Evolutionary conservation across 2,113 vertebrate species (phyloP).

Genomic region (Paradisaea rubra): DNA sequence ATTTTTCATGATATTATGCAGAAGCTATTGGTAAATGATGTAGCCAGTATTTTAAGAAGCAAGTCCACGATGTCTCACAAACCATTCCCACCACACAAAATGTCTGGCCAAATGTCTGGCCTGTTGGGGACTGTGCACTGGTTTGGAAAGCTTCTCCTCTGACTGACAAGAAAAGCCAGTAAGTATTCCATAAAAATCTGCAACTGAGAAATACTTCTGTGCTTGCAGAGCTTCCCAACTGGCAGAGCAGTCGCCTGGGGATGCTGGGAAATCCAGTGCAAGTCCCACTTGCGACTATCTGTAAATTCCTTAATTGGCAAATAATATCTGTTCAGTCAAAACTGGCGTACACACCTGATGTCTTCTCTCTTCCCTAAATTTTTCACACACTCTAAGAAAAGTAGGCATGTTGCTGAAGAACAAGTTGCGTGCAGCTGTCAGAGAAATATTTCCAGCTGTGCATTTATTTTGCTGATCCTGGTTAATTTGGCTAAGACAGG

Average conservation of each 20-base stretch:
- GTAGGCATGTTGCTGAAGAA: background rate
- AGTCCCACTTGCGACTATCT: background rate
- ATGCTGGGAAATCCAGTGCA: background rate
- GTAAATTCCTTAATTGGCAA: background rate
- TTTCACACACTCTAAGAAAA: slow-evolving; percentile 1
- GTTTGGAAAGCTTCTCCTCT: background rate
- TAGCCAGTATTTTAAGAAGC: background rate
- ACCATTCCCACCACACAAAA: background rate
- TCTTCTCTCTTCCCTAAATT: background rate
- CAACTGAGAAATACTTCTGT: background rate
- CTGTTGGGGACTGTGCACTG: background rate
- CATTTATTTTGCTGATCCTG: background rate
- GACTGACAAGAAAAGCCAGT: background rate
- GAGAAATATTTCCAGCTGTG: slow-evolving; percentile 32
- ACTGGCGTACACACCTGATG: background rate
- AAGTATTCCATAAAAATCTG: background rate
- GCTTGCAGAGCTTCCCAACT: background rate
- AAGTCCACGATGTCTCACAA: background rate
- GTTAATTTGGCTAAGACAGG: slow-evolving; percentile 26
- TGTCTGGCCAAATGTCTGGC: background rate
- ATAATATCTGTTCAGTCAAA: background rate
- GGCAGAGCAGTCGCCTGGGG: background rate
- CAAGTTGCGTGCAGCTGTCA: slow-evolving; percentile 11
- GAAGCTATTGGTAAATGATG: background rate
- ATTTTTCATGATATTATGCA: background rate